Conservation (phyloP, 2,888 invertebrate genomes). For the Barypeithes pellucidus region DNA sequence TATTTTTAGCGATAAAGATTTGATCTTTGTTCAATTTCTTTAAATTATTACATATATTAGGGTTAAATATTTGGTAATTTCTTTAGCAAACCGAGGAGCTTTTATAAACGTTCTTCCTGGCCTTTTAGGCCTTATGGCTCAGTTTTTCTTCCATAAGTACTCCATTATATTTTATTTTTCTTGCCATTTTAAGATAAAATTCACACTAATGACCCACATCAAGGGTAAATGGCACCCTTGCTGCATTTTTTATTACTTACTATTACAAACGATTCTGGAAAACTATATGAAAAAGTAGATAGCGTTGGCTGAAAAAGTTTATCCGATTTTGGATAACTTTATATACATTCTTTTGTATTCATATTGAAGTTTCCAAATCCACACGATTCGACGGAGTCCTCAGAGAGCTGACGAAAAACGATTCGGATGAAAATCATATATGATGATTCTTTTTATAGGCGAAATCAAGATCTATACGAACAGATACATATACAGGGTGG, state of each 20-base stretch:
- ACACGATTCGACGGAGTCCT: neutral
- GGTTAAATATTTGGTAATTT: neutral
- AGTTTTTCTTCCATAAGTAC: neutral
- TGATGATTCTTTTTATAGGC: too few species aligned
- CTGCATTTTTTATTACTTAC: neutral
- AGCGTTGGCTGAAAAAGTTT: too few species aligned
- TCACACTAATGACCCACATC: neutral
- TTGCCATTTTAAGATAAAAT: neutral
- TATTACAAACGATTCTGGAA: neutral
- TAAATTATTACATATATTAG: neutral
- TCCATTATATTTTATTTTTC: neutral
- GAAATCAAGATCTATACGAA: too few species aligned
- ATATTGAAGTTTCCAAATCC: neutral
- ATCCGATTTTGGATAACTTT: neutral
- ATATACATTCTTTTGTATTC: neutral
- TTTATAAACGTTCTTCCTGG: neutral
- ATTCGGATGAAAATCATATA: too few species aligned
- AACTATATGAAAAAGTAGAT: neutral
- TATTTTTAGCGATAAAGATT: too few species aligned
- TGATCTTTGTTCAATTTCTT: neutral
- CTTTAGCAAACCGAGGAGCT: neutral
- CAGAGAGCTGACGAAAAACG: neutral
- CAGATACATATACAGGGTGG: too few species aligned
- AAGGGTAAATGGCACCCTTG: neutral
- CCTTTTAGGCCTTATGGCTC: neutral